Percentiles rank a stretch among this genome's conserved stretches.
Conservation (phyloP, 2,888 invertebrate genomes). For the Liodrosophila aerea region DNA sequence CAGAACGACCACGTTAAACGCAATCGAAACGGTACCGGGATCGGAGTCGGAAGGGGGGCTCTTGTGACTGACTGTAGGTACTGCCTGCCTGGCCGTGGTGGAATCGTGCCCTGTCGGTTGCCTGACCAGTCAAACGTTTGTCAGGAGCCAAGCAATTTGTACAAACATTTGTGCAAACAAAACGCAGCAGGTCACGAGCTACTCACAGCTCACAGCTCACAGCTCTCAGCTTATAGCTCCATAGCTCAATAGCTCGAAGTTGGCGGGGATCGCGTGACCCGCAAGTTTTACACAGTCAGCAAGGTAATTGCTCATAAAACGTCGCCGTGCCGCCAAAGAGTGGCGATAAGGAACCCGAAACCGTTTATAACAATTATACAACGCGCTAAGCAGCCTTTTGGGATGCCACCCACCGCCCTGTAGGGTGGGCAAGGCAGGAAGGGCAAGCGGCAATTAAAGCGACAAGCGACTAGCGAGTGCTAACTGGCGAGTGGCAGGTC, state of each 20-base stretch:
- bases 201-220: neutral
- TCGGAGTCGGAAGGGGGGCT: neutral
- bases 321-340: constrained; percentile 28
- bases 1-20: constrained; percentile 16
- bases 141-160: constrained; percentile 71
- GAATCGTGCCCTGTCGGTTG: neutral
- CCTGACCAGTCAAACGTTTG: constrained; percentile 17
- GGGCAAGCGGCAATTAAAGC: constrained; percentile 20
- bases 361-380: constrained; percentile 67
- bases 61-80: constrained; percentile 1
- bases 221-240: too few species aligned
- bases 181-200: constrained; percentile 58
- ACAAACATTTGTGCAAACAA: constrained; percentile 69
- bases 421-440: too few species aligned
- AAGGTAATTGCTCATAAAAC: constrained; percentile 77
- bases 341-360: constrained; percentile 46
- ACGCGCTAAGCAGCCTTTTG: constrained; percentile 32
- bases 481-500: too few species aligned
- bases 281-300: constrained; percentile 69
- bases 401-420: constrained; percentile 1
- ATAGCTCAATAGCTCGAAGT: neutral
- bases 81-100: too few species aligned
- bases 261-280: constrained; percentile 50
- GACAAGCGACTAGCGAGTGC: constrained; percentile 13
- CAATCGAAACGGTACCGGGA: neutral